A percentile compares a stretch with the other conserved stretches of the same genome.
Evolutionary conservation across 2,113 vertebrate genomes (phyloP).

Genomic region (Axis porcinus): DNA sequence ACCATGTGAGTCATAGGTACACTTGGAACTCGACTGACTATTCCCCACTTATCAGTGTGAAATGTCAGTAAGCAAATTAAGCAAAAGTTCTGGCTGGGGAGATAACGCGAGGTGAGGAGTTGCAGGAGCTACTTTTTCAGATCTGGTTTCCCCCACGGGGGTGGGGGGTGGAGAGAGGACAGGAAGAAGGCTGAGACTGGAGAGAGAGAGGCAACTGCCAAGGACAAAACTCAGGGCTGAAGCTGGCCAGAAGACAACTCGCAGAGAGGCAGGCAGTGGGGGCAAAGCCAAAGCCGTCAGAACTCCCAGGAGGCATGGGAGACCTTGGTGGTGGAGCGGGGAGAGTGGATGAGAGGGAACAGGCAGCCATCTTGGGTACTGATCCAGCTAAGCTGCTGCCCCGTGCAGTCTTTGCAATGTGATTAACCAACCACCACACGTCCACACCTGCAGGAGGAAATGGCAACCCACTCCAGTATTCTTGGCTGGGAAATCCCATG

Average conservation of each 20-base stretch:
- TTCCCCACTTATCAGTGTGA: neutral
- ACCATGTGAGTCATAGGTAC: constrained; percentile 24
- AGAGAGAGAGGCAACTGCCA: neutral
- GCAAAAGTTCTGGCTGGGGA: neutral
- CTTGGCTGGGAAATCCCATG: neutral
- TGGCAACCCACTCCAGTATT: neutral
- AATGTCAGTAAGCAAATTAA: constrained; percentile 52
- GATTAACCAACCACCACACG: fast-evolving
- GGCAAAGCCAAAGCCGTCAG: neutral
- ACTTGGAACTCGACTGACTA: neutral
- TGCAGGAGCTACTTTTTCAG: neutral
- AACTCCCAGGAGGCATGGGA: fast-evolving
- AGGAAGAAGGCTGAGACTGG: neutral
- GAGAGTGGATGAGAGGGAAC: fast-evolving
- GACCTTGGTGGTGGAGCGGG: fast-evolving
- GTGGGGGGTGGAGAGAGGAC: neutral
- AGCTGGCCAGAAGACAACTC: neutral
- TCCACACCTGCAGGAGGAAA: neutral
- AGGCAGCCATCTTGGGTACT: too few species aligned
- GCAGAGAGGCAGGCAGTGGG: neutral
- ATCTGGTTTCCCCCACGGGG: neutral
- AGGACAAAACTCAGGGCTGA: neutral
- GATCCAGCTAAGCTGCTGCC: too few species aligned
- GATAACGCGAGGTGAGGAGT: neutral
- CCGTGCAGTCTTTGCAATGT: neutral